Conservation (phyloP, 2,888 invertebrate species). For the Stegana nigrithorax region DNA sequence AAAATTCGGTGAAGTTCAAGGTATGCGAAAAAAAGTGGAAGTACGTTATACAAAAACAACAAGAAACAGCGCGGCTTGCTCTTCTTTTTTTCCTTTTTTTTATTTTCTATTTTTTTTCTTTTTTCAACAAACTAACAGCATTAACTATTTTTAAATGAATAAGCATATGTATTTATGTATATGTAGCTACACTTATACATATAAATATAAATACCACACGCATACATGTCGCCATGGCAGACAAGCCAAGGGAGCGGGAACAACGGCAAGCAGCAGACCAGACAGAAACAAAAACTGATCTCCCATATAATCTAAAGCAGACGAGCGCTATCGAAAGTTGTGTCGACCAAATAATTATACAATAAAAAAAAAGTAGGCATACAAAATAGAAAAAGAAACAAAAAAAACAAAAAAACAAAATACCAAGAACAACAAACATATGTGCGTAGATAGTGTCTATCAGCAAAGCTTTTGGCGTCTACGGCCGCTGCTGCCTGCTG, state of each 20-base stretch:
- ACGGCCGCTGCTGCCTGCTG: no score
- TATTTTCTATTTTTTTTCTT: neutral
- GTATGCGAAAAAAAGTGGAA: conserved; percentile 45
- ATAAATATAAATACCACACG: neutral
- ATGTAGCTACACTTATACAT: neutral
- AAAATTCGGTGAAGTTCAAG: conserved; percentile 67
- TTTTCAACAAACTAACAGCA: conserved; percentile 30
- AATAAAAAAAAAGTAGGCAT: no score
- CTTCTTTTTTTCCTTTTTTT: neutral
- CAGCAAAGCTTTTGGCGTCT: no score
- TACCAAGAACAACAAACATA: no score
- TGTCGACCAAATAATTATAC: no score
- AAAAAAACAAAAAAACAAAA: no score
- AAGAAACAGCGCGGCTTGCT: neutral
- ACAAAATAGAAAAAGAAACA: no score
- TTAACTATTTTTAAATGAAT: conserved; percentile 33
- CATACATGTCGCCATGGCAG: neutral
- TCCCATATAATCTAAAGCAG: neutral
- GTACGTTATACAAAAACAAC: conserved; percentile 5
- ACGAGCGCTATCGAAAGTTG: no score
- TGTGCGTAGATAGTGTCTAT: no score
- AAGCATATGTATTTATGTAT: no score
- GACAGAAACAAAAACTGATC: neutral
- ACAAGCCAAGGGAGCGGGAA: conserved; percentile 17
- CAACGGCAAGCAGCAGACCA: neutral